Base-by-base conservation (phyloP, 2,113 vertebrate species). In the Clarias gariepinus region DNA sequence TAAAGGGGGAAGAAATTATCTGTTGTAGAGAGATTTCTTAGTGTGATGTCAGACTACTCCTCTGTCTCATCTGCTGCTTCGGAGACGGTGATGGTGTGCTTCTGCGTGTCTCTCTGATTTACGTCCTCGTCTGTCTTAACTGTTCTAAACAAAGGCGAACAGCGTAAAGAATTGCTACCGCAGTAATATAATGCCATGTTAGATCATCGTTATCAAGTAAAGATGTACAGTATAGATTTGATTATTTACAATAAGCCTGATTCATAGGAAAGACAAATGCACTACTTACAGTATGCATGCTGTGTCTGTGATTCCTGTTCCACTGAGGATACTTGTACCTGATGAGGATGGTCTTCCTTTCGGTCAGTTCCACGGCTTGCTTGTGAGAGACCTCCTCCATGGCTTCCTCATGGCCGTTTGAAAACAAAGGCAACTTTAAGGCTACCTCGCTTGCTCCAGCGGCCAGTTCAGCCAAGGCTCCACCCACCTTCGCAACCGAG, bases 1-100 rank as follows among this genome's bases (percentile, higher is more conserved):
- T 25, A 15, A 25, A 3, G 10, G 23, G 71, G 71, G 23, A 11
- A 25, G 36, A 74, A 52, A 74, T 47, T 21, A 41, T 9, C 12
- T 61, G 25, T n/a, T 4, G 23, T 66, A 15, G 23, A n/a, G 60
- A n/a, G 76, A 1, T 58, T 80, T 57, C 41, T 2, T 13, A 6
- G 12, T 28, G n/a, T 58, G 28, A 36, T 19, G 8, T 52, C 21
- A 13, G 55, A 55, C 90, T 81, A 94, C 90, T 86, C 94, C 94
- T 95, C 94, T n/a, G 89, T 94, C 85, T 95, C 94, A 55, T 94
- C 91, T 0, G 95, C 94, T 13, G 94, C 93, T 89, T 93, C 93
- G 83, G 94, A 93, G 86, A 95, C 94, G 76, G 61, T 94, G 87
- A 96, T 92, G 86, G 92, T 95, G 68, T 92, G 78, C 85, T 94